Evolutionary conservation across 2,113 vertebrate species (phyloP).

Genomic region (Tetraodon nigroviridis): DNA sequence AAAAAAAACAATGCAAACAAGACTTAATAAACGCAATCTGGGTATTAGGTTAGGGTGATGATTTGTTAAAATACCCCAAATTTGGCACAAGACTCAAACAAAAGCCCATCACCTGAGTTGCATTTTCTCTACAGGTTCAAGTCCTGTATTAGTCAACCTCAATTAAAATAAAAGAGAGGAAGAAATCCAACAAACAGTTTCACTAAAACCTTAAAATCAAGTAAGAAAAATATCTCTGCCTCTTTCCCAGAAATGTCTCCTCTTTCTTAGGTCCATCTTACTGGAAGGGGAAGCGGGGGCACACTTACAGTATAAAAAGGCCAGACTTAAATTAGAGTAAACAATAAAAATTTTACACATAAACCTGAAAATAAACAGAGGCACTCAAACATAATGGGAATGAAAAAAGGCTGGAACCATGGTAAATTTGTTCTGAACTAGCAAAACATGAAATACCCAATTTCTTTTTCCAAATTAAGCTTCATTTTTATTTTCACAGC

Average conservation of each 20-base stretch:
- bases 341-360: slow-evolving; percentile 56
- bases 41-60: too few species aligned
- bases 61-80: too few species aligned
- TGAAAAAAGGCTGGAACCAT: slow-evolving; percentile 28
- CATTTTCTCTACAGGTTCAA: too few species aligned
- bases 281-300: slow-evolving; percentile 10
- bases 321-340: slow-evolving; percentile 50
- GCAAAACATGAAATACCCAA: neutral
- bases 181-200: slow-evolving; percentile 15
- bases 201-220: slow-evolving; percentile 19
- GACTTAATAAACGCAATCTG: neutral
- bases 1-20: slow-evolving; percentile 7
- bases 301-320: slow-evolving; percentile 23
- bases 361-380: slow-evolving; percentile 55
- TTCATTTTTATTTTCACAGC: slow-evolving; percentile 18
- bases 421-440: slow-evolving; percentile 1
- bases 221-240: slow-evolving; percentile 7
- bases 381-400: slow-evolving; percentile 35
- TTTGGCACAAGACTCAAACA: too few species aligned
- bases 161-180: neutral
- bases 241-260: slow-evolving; percentile 31
- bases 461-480: slow-evolving; percentile 10
- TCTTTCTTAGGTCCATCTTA: slow-evolving; percentile 34
- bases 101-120: too few species aligned
- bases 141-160: too few species aligned